Percentiles rank a stretch among this genome's conserved stretches.
These are phyloP conservation scores for Spialia ferax DNA, from an alignment of 2,888 invertebrate species.

Conservation along the genomic window DNA sequence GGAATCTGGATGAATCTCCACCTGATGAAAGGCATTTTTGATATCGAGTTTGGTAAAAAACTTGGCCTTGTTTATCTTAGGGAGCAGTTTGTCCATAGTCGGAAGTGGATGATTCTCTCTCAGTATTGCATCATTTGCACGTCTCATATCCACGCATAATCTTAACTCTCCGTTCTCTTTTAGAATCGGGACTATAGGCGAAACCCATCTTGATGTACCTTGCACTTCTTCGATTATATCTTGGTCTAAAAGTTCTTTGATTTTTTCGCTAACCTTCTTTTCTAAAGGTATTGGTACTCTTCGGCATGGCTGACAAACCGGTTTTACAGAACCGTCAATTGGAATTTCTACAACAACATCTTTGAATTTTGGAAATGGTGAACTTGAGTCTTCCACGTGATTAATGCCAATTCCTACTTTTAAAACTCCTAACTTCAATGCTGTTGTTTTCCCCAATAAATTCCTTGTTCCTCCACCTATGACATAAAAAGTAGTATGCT, in stretches of 20 bases:
- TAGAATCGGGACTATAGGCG: conserved; percentile 43
- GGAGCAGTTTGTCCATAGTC: conserved; percentile 31
- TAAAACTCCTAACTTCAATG: conserved; percentile 41
- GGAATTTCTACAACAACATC: conserved; percentile 45
- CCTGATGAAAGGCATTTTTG: no score
- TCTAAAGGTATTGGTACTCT: conserved; percentile 45
- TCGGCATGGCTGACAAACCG: conserved; percentile 44
- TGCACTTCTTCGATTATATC: conserved; percentile 46
- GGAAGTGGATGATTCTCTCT: conserved; percentile 43
- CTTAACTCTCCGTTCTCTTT: conserved; percentile 40
- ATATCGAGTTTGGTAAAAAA: conserved; percentile 44
- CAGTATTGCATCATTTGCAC: conserved; percentile 41
- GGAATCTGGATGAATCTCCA: conserved; percentile 40
- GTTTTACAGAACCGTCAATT: conserved; percentile 42
- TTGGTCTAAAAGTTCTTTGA: conserved; percentile 39
- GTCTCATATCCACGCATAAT: conserved; percentile 36
- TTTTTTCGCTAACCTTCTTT: conserved; percentile 41
- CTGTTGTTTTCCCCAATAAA: conserved; percentile 45
- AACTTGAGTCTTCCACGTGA: conserved; percentile 13
- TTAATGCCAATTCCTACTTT: conserved; percentile 38
- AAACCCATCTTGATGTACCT: conserved; percentile 43
- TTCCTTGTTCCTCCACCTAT: conserved; percentile 43
- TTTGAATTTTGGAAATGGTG: conserved; percentile 46
- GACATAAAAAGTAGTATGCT: conserved; percentile 43
- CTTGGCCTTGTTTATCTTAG: conserved; percentile 42